Evolutionary conservation across 2,113 vertebrate genomes (phyloP).

Genomic region (Callipepla californica): DNA sequence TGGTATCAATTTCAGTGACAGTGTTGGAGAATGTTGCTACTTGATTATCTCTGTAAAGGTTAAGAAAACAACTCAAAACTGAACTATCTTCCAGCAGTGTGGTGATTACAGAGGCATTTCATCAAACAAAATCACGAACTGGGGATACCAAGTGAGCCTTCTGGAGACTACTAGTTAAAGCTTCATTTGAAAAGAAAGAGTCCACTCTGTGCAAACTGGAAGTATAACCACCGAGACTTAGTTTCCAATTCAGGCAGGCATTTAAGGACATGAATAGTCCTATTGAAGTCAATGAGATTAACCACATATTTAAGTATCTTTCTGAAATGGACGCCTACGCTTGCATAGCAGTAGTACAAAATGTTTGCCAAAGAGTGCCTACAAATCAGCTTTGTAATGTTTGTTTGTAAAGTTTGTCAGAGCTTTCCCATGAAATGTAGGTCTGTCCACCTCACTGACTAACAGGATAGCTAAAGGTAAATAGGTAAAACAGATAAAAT

Average conservation of each 20-base stretch:
- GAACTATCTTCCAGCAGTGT: background rate
- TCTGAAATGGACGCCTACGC: background rate
- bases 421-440: constrained; percentile 22
- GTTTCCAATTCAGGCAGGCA: constrained; percentile 8
- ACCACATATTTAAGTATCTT: background rate
- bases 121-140: background rate
- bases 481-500: background rate
- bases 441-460: background rate
- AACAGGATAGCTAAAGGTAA: background rate
- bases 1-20: constrained; percentile 41
- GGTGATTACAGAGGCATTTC: constrained; percentile 7
- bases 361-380: constrained; percentile 2
- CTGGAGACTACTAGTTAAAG: background rate
- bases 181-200: constrained; percentile 6
- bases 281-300: constrained; percentile 21
- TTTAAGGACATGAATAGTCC: constrained; percentile 42
- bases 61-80: background rate
- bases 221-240: constrained; percentile 18
- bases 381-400: background rate
- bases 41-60: background rate
- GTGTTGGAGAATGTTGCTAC: background rate
- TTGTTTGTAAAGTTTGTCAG: constrained; percentile 3
- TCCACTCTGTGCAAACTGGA: background rate
- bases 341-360: background rate
- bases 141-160: background rate